These are phyloP conservation scores for Drosophila willistoni DNA, from an alignment of 1,140 invertebrate species.

Conservation along the genomic window DNA sequence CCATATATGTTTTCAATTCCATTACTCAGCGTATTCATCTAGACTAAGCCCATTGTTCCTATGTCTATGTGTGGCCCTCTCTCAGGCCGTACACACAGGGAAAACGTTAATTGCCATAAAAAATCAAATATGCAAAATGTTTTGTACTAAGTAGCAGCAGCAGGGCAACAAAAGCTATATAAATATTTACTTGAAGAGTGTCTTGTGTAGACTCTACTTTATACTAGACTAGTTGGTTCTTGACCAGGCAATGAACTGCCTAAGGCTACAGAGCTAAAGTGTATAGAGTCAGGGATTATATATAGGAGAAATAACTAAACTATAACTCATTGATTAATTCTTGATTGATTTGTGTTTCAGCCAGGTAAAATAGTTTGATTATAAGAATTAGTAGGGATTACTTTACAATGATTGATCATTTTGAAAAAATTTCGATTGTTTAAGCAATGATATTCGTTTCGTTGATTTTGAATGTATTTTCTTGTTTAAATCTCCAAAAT, in stretches of 20 bases:
- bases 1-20: not conserved
- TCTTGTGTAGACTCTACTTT: not conserved
- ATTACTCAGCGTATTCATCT: not conserved
- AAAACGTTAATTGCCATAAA: constrained; percentile 52
- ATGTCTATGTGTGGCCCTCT: not conserved
- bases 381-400: no score
- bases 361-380: no score
- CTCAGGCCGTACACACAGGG: not conserved
- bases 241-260: constrained; percentile 58
- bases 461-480: no score
- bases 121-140: constrained; percentile 32
- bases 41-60: constrained; percentile 8
- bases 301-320: not conserved
- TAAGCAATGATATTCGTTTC: no score
- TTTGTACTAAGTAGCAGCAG: constrained; percentile 4
- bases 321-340: no score
- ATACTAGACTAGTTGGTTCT: constrained; percentile 24
- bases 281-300: no score
- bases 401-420: no score
- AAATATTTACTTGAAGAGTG: constrained; percentile 1
- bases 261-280: not conserved
- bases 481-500: no score
- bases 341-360: no score
- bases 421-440: no score
- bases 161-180: constrained; percentile 4